A percentile compares a stretch with the other conserved stretches of the same genome.
phyloP scores from a whole-genome alignment of 2,888 invertebrate species.

The Drosophila sordidula region DNA sequence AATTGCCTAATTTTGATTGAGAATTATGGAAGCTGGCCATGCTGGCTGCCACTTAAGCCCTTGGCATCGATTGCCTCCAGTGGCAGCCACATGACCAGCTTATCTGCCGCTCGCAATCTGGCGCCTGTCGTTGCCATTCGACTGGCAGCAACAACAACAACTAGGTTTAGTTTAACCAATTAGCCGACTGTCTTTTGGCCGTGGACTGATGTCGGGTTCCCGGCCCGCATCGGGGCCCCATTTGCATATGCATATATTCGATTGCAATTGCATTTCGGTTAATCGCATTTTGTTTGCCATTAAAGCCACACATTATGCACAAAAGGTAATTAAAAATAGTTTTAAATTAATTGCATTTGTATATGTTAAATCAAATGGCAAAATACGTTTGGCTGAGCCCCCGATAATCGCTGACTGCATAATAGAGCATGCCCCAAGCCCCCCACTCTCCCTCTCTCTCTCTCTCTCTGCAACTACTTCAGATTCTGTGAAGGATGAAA shows the following conservation, averaged over 20 bases:
- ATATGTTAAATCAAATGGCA: conserved; percentile 61
- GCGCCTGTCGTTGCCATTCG: not conserved
- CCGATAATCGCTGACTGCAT: conserved; percentile 50
- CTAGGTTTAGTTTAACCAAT: conserved; percentile 8
- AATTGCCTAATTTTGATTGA: conserved; percentile 52
- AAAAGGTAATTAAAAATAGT: conserved; percentile 69
- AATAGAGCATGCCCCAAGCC: conserved; percentile 7
- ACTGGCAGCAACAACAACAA: conserved; percentile 17
- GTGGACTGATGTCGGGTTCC: not conserved
- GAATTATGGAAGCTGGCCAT: conserved; percentile 40
- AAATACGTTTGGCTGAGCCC: conserved; percentile 21
- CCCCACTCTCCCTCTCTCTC: too few relatives aligned
- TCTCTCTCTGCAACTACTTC: too few relatives aligned
- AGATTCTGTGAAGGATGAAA: not conserved
- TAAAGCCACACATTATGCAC: conserved; percentile 71
- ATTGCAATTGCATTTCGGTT: conserved; percentile 50
- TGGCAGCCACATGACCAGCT: conserved; percentile 2
- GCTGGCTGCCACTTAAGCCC: conserved; percentile 14
- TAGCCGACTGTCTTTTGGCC: conserved; percentile 1
- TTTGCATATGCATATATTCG: conserved; percentile 22
- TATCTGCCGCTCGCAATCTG: conserved; percentile 17
- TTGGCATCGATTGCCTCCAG: not conserved
- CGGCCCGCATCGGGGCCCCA: not conserved
- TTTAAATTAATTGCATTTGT: conserved; percentile 67
- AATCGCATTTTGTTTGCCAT: conserved; percentile 61